phyloP scores from a whole-genome alignment of 2,113 vertebrate species.

The Mesocricetus auratus region DNA sequence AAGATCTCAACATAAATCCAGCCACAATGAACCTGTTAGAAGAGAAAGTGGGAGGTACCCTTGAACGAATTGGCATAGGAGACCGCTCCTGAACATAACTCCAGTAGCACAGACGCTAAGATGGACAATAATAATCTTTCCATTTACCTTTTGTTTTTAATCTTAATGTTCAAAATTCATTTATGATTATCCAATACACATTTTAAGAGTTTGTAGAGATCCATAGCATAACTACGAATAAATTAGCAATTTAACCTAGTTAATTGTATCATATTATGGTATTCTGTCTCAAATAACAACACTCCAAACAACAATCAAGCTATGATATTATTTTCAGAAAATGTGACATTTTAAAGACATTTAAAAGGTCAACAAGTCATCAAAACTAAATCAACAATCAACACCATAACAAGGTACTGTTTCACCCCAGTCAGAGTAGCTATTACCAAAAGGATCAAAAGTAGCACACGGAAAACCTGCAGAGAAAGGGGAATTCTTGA shows the following conservation, averaged over 20 bases:
- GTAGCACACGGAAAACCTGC: not conserved
- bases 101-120: no score
- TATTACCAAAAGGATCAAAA: not conserved
- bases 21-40: no score
- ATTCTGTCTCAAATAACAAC: not conserved
- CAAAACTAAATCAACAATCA: not conserved
- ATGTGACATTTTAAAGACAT: not conserved
- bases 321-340: not conserved
- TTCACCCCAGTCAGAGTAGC: not conserved
- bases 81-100: no score
- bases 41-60: no score
- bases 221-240: not conserved
- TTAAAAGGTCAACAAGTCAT: not conserved
- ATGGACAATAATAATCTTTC: not conserved
- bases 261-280: not conserved
- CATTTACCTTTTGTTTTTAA: slow-evolving; percentile 24
- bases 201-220: slow-evolving; percentile 6
- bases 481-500: not conserved
- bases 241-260: not conserved
- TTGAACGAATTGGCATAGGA: no score
- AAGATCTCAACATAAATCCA: no score
- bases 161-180: not conserved
- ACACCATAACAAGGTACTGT: not conserved
- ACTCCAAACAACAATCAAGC: not conserved
- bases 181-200: not conserved